A percentile compares a stretch with the other conserved stretches of the same genome.
phyloP scores from a whole-genome alignment of 2,113 vertebrate genomes.

The Chauna torquata region DNA sequence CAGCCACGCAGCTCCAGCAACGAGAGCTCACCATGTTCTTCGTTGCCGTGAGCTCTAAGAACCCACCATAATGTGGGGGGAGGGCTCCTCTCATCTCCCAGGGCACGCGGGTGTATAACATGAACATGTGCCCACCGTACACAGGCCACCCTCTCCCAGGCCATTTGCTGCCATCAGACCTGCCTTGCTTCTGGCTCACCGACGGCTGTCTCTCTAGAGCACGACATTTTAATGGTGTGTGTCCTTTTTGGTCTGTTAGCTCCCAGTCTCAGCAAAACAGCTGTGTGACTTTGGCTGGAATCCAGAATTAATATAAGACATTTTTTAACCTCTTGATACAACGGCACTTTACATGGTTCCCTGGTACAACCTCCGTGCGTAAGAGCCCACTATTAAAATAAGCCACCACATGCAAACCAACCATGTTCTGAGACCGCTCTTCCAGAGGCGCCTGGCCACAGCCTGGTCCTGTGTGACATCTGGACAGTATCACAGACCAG shows the following conservation, averaged over 20 bases:
- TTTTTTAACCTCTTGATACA: constrained; percentile 15
- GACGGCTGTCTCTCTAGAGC: neutral
- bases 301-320: constrained; percentile 15
- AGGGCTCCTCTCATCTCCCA: neutral
- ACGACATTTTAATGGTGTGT: neutral
- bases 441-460: neutral
- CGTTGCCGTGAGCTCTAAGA: fast-evolving
- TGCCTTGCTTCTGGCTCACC: neutral
- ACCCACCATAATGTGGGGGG: fast-evolving
- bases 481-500: neutral
- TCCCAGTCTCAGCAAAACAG: constrained; percentile 2
- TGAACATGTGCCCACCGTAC: neutral
- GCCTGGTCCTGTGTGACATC: neutral
- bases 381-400: neutral
- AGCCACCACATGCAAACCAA: neutral
- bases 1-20: neutral
- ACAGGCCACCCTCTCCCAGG: neutral
- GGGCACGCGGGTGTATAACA: neutral
- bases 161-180: neutral
- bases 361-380: neutral
- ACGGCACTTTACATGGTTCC: neutral
- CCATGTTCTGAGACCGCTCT: fast-evolving
- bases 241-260: neutral
- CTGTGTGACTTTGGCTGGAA: neutral
- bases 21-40: neutral